These are phyloP conservation scores for Anguilla obscura DNA, from an alignment of 2,797 vertebrate species.

Conservation along the genomic window DNA sequence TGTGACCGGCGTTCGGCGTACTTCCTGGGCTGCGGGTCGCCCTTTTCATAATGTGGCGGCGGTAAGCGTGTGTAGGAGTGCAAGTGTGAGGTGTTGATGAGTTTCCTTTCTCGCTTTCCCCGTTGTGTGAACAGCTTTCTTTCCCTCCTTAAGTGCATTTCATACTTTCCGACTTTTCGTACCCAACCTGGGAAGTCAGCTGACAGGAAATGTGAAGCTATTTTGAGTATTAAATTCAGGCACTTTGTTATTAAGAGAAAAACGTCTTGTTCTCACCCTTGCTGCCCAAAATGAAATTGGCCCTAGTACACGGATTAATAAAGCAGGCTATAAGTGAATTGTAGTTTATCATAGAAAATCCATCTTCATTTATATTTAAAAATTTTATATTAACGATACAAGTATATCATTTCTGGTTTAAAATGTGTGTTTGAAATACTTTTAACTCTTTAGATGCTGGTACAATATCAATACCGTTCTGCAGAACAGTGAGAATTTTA, in stretches of 20 bases:
- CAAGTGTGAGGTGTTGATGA: background rate
- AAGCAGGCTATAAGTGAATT: too few relatives aligned
- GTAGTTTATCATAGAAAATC: too few relatives aligned
- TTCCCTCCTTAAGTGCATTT: background rate
- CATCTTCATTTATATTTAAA: background rate
- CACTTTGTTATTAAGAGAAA: background rate
- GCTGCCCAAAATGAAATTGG: background rate
- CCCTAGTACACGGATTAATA: too few relatives aligned
- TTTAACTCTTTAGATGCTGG: too few relatives aligned
- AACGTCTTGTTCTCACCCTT: background rate
- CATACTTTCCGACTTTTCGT: background rate
- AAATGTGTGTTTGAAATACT: background rate
- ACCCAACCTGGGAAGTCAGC: background rate
- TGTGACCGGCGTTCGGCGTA: background rate
- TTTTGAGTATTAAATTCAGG: background rate
- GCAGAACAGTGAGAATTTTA: background rate
- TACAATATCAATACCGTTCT: too few relatives aligned
- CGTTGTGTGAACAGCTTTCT: background rate
- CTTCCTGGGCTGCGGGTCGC: background rate
- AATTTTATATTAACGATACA: background rate
- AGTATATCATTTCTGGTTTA: background rate
- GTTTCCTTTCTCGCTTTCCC: background rate
- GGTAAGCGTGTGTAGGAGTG: background rate
- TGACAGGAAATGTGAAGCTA: constrained; percentile 39
- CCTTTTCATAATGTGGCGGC: background rate